Evolutionary conservation across 1,140 invertebrate species (phyloP), one percentile per base, ranked within the genome.

Genomic region (Drosophila punjabiensis): DNA sequence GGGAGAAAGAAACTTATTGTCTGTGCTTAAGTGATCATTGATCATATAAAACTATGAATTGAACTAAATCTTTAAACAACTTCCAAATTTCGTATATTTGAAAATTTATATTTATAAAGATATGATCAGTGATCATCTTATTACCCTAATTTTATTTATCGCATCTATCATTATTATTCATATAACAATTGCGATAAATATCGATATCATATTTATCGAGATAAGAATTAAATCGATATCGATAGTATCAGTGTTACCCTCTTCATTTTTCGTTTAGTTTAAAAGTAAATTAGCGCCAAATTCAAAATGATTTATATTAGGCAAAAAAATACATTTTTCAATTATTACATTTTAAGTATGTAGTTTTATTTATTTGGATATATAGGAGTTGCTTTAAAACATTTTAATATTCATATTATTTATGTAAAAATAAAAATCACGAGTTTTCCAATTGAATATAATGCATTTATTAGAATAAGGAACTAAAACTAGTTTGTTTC

Each of bases 391-490:
- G 39, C 50, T 28, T 30, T 9, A 28, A 41, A 43, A n/a, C 14
- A 56, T 30, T 64, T 3, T 8, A 16, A 5, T 43, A 24, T 13
- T 56, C 37, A 24, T 37, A 16, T 24, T 1, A 5, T n/a, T 32
- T 32, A 0, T 16, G 16, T 35, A 4, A 50, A 50, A 71, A 43
- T 33, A 52, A 39, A 59, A 77, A 61, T 55, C 24, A 24, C 41
- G 20, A 47, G 4, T 55, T 47, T 47, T 69, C 53, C 39, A 50
- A 62, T 79, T 70, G 75, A 79, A 62, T 79, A 63, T 63, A 78
- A 59, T 79, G 76, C 35, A 58, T 79, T 79, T 79, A 79, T 79
- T 79, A 70, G 75, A 63, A 59, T 79, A 70, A 16, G 41, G 32
- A 78, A 70, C 75, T 79, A 79, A 4, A 79, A 79, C 65, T 79